phyloP scores from a whole-genome alignment of 2,113 vertebrate genomes.

The Atlantisia rogersi region DNA sequence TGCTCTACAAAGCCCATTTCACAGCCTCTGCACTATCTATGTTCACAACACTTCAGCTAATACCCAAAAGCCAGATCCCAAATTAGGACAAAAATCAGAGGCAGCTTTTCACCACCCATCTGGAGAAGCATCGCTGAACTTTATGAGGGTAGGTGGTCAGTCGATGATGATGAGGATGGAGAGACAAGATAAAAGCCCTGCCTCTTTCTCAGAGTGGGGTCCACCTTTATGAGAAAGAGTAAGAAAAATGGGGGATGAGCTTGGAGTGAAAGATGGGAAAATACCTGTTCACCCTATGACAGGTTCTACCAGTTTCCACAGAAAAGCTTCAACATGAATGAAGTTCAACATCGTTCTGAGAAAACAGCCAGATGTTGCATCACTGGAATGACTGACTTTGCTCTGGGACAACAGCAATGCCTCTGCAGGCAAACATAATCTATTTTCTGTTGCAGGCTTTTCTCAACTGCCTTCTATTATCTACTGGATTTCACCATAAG shows the following conservation, averaged over 20 bases:
- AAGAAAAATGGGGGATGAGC: not conserved
- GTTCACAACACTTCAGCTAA: not conserved
- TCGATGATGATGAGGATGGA: not conserved
- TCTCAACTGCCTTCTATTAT: not conserved
- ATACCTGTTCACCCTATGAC: accelerated
- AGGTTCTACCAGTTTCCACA: not conserved
- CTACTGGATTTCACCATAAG: not conserved
- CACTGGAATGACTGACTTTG: not conserved
- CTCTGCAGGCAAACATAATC: not conserved
- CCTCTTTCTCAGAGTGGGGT: not conserved
- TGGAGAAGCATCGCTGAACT: not conserved
- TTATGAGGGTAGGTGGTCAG: not conserved
- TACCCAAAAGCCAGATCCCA: not conserved
- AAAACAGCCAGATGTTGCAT: not conserved
- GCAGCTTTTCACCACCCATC: not conserved
- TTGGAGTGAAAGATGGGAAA: not conserved
- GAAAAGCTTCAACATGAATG: accelerated
- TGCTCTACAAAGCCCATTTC: not conserved
- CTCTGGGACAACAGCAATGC: not conserved
- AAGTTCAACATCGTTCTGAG: not conserved
- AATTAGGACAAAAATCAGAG: not conserved
- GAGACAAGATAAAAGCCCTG: not conserved
- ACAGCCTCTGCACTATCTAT: not conserved
- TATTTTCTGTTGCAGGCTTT: not conserved
- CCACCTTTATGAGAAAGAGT: not conserved